phyloP scores from a whole-genome alignment of 2,888 invertebrate genomes.

The Tenthredo livida region DNA sequence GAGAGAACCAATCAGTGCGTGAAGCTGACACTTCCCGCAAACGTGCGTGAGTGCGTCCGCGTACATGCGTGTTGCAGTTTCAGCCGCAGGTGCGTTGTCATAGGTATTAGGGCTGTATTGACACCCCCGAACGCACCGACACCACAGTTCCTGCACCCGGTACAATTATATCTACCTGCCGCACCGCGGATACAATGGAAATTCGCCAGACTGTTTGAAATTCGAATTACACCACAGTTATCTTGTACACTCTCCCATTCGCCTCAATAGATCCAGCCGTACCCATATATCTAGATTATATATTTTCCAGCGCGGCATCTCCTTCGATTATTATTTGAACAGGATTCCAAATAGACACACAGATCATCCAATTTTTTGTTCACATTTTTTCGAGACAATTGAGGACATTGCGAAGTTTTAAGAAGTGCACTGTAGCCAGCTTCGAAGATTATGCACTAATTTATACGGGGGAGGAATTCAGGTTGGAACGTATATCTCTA shows the following conservation, averaged over 20 bases:
- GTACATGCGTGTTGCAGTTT: slow-evolving; percentile 21
- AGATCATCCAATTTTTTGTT: background rate
- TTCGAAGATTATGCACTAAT: background rate
- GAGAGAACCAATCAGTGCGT: slow-evolving; percentile 39
- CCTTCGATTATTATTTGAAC: background rate
- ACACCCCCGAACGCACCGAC: slow-evolving; percentile 46
- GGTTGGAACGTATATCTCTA: background rate
- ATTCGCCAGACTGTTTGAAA: slow-evolving; percentile 75
- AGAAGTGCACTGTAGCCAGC: background rate
- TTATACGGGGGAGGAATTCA: background rate
- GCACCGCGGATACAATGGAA: slow-evolving; percentile 68
- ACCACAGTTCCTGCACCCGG: slow-evolving; percentile 56
- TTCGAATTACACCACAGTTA: slow-evolving; percentile 73
- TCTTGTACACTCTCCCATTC: slow-evolving; percentile 62
- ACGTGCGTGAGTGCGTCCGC: slow-evolving; percentile 22
- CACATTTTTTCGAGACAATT: background rate
- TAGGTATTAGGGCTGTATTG: background rate
- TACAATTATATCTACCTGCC: slow-evolving; percentile 70
- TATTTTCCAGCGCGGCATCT: background rate
- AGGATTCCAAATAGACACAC: background rate
- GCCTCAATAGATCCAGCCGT: slow-evolving; percentile 13
- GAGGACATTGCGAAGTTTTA: background rate
- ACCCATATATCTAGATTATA: background rate
- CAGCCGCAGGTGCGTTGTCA: slow-evolving; percentile 29
- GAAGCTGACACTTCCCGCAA: slow-evolving; percentile 21